phyloP scores from a whole-genome alignment of 2,888 invertebrate species.

The Colostygia pectinataria region DNA sequence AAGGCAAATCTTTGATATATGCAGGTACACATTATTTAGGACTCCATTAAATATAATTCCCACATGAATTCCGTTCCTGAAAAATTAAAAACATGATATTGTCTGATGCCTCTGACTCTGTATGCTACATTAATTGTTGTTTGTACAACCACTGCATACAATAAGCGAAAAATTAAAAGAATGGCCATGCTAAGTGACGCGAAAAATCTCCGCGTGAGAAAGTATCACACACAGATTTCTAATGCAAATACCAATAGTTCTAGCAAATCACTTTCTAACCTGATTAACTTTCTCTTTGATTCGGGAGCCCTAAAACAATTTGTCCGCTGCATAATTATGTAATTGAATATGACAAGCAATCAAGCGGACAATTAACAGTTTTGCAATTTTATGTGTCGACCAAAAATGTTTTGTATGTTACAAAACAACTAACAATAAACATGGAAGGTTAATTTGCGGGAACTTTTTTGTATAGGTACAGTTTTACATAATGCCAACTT shows the following conservation, averaged over 20 bases:
- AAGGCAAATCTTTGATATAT: too few species aligned
- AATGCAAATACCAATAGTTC: conserved; percentile 74
- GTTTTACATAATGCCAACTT: conserved; percentile 29
- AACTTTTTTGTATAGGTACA: conserved; percentile 33
- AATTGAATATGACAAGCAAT: conserved; percentile 25
- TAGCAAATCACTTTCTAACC: conserved; percentile 75
- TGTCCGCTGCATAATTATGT: conserved; percentile 25
- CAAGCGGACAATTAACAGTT: conserved; percentile 30
- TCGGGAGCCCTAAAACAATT: conserved; percentile 49
- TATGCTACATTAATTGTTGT: not conserved
- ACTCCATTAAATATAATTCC: too few species aligned
- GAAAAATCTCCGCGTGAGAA: conserved; percentile 62
- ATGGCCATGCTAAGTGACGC: conserved; percentile 27
- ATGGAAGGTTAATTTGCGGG: conserved; percentile 30
- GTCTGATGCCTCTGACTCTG: too few species aligned
- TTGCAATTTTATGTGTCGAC: conserved; percentile 25
- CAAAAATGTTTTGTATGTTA: conserved; percentile 25
- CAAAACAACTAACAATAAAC: conserved; percentile 27
- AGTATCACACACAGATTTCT: conserved; percentile 73
- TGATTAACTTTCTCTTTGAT: conserved; percentile 68
- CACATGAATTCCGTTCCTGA: too few species aligned
- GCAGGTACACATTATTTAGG: too few species aligned
- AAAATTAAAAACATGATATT: too few species aligned
- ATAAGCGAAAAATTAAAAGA: conserved; percentile 13
- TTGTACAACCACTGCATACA: not conserved